Base-by-base conservation (phyloP, 1,140 invertebrate species). In the Drosophila saltans region DNA sequence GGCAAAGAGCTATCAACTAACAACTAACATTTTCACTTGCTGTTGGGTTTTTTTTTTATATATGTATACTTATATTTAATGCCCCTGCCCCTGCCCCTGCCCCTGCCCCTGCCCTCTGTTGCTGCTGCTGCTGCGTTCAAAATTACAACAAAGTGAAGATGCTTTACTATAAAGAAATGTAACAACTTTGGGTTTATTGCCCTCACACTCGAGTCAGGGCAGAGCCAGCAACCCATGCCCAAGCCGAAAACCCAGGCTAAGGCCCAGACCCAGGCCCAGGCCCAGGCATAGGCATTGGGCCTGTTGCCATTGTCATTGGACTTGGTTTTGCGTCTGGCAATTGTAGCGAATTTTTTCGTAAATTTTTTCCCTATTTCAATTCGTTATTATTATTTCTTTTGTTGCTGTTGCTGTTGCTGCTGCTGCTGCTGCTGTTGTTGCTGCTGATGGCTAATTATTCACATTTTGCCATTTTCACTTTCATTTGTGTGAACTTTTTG, bases 401-500 rank as follows among this genome's bases (percentile, higher is more conserved):
- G 75, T 81, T 88, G 83, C 83, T 80, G 69, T 61, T 60, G 60
- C n/a, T 45, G 39, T 6, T 61, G 39, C 6, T 61, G 36, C 10
- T 43, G 59, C 10, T 43, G 59, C 16, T 61, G 36, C 10, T 60
- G 58, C 36, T 40, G 10, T n/a, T 60, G 59, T 24, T 61, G 10
- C 6, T 61, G 59, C 40, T 61, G 60, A 26, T 62, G 45, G 68
- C 75, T 88, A 88, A 88, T 88, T 88, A 88, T 88, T 88, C 85
- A 88, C 85, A 89, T 89, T 88, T 88, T 68, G 80, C 73, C 70
- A 84, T 88, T 88, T 88, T 88, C 84, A 88, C 84, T 88, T 88
- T 88, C 84, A 70, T 88, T 89, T 80, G 84, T 89, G 80, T 81
- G 84, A 88, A 89, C 71, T 88, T 78, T 70, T 72, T 16, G 16